phyloP scores from a whole-genome alignment of 2,888 invertebrate species.

The Hypomecis atomaria region DNA sequence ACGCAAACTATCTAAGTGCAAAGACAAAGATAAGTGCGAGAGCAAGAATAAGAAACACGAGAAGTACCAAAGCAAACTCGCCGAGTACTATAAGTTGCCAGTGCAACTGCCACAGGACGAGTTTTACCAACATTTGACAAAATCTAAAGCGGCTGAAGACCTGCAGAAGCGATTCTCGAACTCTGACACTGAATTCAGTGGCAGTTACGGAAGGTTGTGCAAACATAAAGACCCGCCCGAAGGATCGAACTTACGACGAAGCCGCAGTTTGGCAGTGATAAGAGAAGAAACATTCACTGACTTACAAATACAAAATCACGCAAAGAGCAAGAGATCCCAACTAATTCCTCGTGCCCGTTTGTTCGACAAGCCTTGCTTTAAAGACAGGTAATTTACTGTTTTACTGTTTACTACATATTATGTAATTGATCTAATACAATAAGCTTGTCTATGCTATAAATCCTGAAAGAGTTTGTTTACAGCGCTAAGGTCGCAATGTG shows the following conservation, averaged over 20 bases:
- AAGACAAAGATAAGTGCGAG: constrained; percentile 69
- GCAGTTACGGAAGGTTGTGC: constrained; percentile 79
- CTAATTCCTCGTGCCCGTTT: constrained; percentile 92
- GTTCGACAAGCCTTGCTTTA: constrained; percentile 90
- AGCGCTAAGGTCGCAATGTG: too few relatives aligned
- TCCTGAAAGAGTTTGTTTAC: too few relatives aligned
- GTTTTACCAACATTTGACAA: constrained; percentile 78
- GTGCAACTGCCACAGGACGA: constrained; percentile 80
- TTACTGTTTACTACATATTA: too few relatives aligned
- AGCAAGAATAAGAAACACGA: constrained; percentile 77
- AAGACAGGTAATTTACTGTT: constrained; percentile 85
- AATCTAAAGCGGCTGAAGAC: constrained; percentile 78
- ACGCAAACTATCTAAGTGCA: constrained; percentile 71
- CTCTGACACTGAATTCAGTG: constrained; percentile 78
- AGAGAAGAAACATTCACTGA: constrained; percentile 91
- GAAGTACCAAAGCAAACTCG: constrained; percentile 79
- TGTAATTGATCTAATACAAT: too few relatives aligned
- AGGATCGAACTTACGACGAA: constrained; percentile 85
- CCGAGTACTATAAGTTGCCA: constrained; percentile 78
- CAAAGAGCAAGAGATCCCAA: constrained; percentile 88
- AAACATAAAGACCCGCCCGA: constrained; percentile 77
- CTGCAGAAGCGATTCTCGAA: constrained; percentile 77
- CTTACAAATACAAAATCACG: constrained; percentile 86
- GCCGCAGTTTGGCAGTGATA: constrained; percentile 90
- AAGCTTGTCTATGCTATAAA: too few relatives aligned